Percentiles rank a stretch among this genome's conserved stretches.
phyloP scores from a whole-genome alignment of 2,113 vertebrate species.

The Limnothrissa miodon region DNA sequence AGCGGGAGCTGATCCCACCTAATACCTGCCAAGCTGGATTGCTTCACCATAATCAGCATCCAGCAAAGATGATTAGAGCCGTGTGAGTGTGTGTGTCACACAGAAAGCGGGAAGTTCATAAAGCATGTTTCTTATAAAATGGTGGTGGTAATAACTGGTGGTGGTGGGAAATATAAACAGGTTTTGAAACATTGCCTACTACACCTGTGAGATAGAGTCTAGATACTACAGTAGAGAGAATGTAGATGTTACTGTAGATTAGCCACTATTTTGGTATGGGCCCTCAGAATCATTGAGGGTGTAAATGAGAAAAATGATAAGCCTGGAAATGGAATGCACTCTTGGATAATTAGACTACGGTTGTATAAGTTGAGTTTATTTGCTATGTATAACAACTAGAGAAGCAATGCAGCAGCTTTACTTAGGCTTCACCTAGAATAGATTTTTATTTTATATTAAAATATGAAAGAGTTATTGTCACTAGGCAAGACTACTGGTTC shows the following conservation, averaged over 20 bases:
- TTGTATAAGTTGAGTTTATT: too few relatives aligned
- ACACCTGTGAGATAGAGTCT: neutral
- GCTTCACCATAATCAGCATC: neutral
- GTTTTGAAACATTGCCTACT: neutral
- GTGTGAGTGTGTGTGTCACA: neutral
- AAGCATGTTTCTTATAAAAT: too few relatives aligned
- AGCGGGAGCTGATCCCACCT: neutral
- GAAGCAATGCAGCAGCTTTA: neutral
- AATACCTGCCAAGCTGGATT: neutral
- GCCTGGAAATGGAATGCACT: too few relatives aligned
- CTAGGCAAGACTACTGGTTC: neutral
- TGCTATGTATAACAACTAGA: neutral
- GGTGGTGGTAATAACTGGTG: too few relatives aligned
- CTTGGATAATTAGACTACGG: too few relatives aligned
- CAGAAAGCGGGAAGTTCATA: neutral
- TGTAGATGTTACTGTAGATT: too few relatives aligned
- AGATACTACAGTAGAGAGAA: neutral
- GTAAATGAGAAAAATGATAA: too few relatives aligned
- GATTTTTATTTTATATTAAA: too few relatives aligned
- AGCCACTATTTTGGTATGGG: too few relatives aligned
- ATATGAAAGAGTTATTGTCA: neutral
- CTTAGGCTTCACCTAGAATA: neutral
- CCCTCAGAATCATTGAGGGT: too few relatives aligned
- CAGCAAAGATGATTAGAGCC: neutral
- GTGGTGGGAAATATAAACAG: neutral